These are phyloP conservation scores for Cryptotis parvus DNA, from an alignment of 2,113 vertebrate species.

Conservation along the genomic window DNA sequence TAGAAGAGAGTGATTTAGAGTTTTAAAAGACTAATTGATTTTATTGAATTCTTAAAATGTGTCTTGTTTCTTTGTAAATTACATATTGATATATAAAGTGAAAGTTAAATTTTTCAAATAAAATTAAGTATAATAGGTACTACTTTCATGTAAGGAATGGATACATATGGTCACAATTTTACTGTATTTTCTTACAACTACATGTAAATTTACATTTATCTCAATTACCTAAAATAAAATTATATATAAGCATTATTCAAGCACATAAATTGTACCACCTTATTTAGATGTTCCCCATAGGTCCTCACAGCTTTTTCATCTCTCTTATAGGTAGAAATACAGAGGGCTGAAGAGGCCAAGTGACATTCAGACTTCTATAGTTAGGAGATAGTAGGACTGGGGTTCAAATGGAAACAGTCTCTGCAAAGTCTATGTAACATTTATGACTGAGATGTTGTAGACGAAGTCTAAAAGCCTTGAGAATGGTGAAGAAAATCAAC, in stretches of 20 bases:
- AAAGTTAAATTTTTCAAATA: not conserved
- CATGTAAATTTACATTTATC: not conserved
- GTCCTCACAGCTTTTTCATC: not conserved
- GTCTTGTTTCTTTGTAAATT: conserved; percentile 32
- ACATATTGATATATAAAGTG: not conserved
- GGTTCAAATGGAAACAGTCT: not conserved
- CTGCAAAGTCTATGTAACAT: not conserved
- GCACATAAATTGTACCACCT: not conserved
- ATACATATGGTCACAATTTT: not conserved
- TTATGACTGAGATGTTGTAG: not conserved
- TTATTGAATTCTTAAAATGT: conserved; percentile 13
- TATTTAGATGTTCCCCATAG: not conserved
- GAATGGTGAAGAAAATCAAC: not conserved
- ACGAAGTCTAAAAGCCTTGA: not conserved
- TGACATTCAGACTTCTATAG: not conserved
- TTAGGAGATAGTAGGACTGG: not conserved
- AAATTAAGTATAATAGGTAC: not conserved
- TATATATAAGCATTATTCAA: not conserved
- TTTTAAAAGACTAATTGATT: conserved; percentile 5
- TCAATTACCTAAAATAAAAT: not conserved
- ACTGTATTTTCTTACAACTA: not conserved
- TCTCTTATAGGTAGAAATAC: not conserved
- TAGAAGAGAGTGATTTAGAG: conserved; percentile 9
- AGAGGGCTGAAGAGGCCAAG: not conserved
- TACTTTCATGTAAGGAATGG: not conserved